phyloP scores from a whole-genome alignment of 53 echinoderm and acorn worm genomes.

The Henricia sp. region DNA sequence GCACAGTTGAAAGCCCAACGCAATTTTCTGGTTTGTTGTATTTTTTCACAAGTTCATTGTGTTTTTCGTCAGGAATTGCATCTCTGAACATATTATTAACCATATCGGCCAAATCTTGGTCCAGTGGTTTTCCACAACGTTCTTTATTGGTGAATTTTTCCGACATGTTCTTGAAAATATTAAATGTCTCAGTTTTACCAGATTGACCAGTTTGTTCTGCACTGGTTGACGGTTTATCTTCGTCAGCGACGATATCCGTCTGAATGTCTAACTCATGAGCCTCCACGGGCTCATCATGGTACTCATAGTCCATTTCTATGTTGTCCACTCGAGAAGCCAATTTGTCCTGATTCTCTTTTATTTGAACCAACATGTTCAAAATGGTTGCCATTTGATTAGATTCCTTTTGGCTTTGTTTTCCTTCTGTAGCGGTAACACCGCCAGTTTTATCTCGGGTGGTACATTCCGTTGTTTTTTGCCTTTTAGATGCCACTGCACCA shows the following conservation, averaged over 20 bases:
- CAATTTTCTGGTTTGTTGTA: constrained; percentile 51
- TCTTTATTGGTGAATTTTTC: constrained; percentile 46
- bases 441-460: too few relatives aligned
- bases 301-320: constrained; percentile 18
- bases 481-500: too few relatives aligned
- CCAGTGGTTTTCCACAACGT: constrained; percentile 26
- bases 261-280: not conserved
- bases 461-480: too few relatives aligned
- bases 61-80: constrained; percentile 54
- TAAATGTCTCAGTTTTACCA: constrained; percentile 29
- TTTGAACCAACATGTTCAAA: constrained; percentile 18
- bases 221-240: not conserved
- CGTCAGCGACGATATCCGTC: not conserved
- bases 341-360: constrained; percentile 45
- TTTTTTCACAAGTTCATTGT: constrained; percentile 37
- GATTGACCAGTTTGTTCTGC: not conserved
- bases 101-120: constrained; percentile 45
- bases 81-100: constrained; percentile 56
- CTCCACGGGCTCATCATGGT: constrained; percentile 6
- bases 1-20: constrained; percentile 36
- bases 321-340: constrained; percentile 9
- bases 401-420: not conserved
- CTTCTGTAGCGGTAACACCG: not conserved
- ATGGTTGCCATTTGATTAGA: not conserved
- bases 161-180: constrained; percentile 38